Evolutionary conservation across 2,888 invertebrate species (phyloP).

Genomic region (Netelia melanura): DNA sequence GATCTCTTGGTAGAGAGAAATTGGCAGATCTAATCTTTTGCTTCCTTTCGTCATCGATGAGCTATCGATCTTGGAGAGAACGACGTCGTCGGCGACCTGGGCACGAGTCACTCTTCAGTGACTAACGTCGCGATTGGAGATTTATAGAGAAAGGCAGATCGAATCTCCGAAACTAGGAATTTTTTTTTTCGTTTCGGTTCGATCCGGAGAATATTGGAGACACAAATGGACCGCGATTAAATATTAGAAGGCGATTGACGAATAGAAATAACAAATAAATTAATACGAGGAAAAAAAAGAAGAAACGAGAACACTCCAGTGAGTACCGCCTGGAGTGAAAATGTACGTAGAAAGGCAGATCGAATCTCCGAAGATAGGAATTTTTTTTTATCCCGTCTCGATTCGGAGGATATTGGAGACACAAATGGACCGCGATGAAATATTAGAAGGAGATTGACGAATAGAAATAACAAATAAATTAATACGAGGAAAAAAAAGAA

Average conservation of each 20-base stretch:
- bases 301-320: too few species aligned
- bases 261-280: too few species aligned
- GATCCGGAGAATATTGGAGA: constrained; percentile 4
- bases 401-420: too few species aligned
- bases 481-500: too few species aligned
- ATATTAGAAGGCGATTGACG: not conserved
- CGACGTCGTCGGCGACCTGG: not conserved
- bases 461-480: too few species aligned
- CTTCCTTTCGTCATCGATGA: not conserved
- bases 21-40: not conserved
- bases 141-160: constrained; percentile 30
- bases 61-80: constrained; percentile 25
- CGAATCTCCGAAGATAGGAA: too few species aligned
- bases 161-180: constrained; percentile 24
- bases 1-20: not conserved
- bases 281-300: too few species aligned
- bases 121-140: constrained; percentile 32
- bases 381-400: too few species aligned
- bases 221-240: not conserved
- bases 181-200: not conserved
- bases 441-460: too few species aligned
- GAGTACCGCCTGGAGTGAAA: too few species aligned
- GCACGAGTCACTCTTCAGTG: constrained; percentile 13
- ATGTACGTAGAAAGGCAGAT: too few species aligned
- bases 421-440: too few species aligned